Conservation (phyloP, 2,797 vertebrate species). For the Ceryle rudis region DNA sequence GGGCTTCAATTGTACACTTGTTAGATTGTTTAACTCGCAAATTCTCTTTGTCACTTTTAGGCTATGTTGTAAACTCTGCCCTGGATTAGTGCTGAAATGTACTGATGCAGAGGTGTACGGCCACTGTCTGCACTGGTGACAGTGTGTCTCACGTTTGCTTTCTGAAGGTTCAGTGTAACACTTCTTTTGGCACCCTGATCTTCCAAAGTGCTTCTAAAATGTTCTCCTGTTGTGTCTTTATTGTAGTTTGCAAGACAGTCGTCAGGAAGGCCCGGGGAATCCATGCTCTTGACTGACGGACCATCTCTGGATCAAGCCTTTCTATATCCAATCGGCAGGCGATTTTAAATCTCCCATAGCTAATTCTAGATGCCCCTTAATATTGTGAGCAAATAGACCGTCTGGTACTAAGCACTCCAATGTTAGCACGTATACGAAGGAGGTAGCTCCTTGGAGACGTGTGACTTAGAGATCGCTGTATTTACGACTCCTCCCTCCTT, state of each 20-base stretch:
- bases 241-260: slow-evolving; percentile 82
- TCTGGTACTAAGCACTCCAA: slow-evolving; percentile 78
- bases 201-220: slow-evolving; percentile 6
- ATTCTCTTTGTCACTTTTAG: not conserved
- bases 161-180: not conserved
- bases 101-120: accelerated
- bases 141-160: not conserved
- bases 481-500: slow-evolving; percentile 72
- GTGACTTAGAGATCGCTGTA: slow-evolving; percentile 74
- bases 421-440: slow-evolving; percentile 64
- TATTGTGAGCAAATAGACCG: slow-evolving; percentile 84
- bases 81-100: not conserved
- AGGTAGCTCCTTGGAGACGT: slow-evolving; percentile 68
- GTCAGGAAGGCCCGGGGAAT: slow-evolving; percentile 81
- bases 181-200: not conserved
- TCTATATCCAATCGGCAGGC: slow-evolving; percentile 80
- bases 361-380: slow-evolving; percentile 84
- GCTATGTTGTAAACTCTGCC: not conserved
- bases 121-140: not conserved
- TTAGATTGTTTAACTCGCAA: not conserved
- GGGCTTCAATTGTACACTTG: not conserved
- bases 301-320: slow-evolving; percentile 82
- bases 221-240: slow-evolving; percentile 47
- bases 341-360: slow-evolving; percentile 81
- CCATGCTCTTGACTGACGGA: slow-evolving; percentile 78